A percentile compares a stretch with the other conserved stretches of the same genome.
Evolutionary conservation across 2,888 invertebrate species (phyloP).

Genomic region (Apotomis capreana): DNA sequence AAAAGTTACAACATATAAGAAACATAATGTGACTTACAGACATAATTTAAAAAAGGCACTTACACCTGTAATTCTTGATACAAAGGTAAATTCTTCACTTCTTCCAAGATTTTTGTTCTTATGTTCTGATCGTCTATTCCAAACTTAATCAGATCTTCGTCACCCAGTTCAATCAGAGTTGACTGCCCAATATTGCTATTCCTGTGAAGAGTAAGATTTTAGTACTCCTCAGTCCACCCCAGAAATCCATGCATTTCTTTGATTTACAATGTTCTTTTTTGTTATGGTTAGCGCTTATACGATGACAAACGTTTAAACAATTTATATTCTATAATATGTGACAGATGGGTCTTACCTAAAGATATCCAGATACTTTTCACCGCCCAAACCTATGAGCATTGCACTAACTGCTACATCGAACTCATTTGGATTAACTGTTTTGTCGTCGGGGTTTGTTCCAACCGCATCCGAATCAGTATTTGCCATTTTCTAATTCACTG

Average conservation of each 20-base stretch:
- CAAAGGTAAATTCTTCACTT: constrained; percentile 71
- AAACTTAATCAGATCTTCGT: constrained; percentile 72
- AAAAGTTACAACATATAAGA: too few relatives aligned
- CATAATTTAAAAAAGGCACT: constrained; percentile 34
- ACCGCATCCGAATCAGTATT: constrained; percentile 43
- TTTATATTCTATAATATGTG: background rate
- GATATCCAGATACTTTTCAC: constrained; percentile 72
- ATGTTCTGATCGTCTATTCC: constrained; percentile 69
- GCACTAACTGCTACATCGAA: constrained; percentile 73
- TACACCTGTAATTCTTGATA: constrained; percentile 61
- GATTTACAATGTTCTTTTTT: too few relatives aligned
- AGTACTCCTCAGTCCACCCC: too few relatives aligned
- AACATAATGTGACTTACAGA: too few relatives aligned
- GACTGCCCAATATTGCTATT: constrained; percentile 74
- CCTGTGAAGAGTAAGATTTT: constrained; percentile 51
- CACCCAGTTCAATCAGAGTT: constrained; percentile 69
- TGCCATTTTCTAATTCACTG: constrained; percentile 41
- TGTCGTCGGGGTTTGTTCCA: constrained; percentile 45
- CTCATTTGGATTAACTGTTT: constrained; percentile 66
- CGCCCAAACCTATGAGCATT: constrained; percentile 68
- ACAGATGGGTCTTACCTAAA: constrained; percentile 63
- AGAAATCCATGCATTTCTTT: too few relatives aligned
- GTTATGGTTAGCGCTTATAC: background rate
- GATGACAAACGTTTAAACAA: background rate
- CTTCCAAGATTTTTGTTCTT: constrained; percentile 65